Percentiles rank a stretch among this genome's conserved stretches.
These are phyloP conservation scores for Lamellibrachia satsuma DNA, from an alignment of 2,888 invertebrate genomes.

Conservation along the genomic window DNA sequence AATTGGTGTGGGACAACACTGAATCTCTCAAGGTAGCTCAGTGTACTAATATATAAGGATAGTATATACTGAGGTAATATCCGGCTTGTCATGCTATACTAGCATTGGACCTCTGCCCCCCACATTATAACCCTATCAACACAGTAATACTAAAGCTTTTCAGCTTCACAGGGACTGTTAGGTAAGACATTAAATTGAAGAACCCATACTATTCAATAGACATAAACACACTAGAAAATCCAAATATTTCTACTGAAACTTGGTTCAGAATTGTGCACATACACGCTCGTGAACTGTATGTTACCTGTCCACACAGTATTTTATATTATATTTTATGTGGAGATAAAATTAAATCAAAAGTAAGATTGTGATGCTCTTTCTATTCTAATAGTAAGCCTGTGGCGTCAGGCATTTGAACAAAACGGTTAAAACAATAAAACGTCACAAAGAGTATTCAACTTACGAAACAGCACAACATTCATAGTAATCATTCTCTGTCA, in stretches of 20 bases:
- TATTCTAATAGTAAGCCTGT: background rate
- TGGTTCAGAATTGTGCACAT: background rate
- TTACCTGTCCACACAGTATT: background rate
- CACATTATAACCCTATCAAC: no score
- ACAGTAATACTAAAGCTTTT: no score
- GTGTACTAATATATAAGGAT: no score
- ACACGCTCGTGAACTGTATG: background rate
- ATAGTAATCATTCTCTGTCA: background rate
- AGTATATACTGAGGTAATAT: no score
- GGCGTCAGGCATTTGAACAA: background rate
- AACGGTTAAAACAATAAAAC: constrained; percentile 3
- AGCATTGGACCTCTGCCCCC: no score
- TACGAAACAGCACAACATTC: background rate
- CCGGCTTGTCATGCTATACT: no score
- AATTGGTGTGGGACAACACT: no score
- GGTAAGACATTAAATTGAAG: no score
- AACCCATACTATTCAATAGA: no score
- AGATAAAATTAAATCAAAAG: background rate
- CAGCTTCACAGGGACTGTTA: no score
- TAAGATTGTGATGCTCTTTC: background rate
- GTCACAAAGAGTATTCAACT: constrained; percentile 6
- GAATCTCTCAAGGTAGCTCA: no score
- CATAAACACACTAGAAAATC: no score
- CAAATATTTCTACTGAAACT: background rate
- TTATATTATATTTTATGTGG: background rate